Evolutionary conservation across 2,113 vertebrate species (phyloP), one percentile per base, ranked within the genome.

Genomic region (Etheostoma spectabile): DNA sequence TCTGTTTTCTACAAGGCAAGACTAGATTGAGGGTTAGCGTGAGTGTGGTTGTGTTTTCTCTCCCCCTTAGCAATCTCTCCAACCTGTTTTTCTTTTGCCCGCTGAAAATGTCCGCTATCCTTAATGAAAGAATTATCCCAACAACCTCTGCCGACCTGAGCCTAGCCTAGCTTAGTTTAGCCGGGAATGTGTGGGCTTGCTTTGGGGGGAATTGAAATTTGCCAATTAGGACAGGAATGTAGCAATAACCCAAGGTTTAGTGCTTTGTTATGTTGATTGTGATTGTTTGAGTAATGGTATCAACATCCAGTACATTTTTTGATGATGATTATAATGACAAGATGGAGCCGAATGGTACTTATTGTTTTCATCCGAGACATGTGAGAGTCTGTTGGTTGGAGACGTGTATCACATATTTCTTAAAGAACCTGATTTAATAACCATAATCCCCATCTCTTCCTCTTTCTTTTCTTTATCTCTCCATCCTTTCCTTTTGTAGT

Each of bases 401-500:
- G 42, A 69, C 35, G 8, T 22, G 38, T 27, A 61, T 57, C 33
- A 65, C n/a, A 22, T 61, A n/a, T 35, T 45, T 8, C 14, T 21
- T 16, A 65, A 73, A 70, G 24, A 74, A 5, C 30, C 21, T 69
- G 53, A 65, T 42, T 52, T 68, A 69, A 73, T 79, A 33, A 74
- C 22, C 14, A 6, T 46, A 46, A 19, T 19, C 2, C 3, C 38
- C 3, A 21, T 71, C 68, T 8, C 51, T 22, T 33, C 14, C 6
- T 53, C 8, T 22, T 11, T 27, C 42, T 33, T 5, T n/a, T 35
- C 15, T 27, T 24, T n/a, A 33, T 16, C 4, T 69, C 57, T 71
- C 8, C 14, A 8, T 74, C 30, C 60, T 19, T 38, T 19, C 42
- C 10, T 63, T 62, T 24, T 15, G 82, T 89, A 99, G 98, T 99